A percentile compares a stretch with the other conserved stretches of the same genome.
phyloP scores from a whole-genome alignment of 2,797 vertebrate genomes.

The Nothura maculosa region DNA sequence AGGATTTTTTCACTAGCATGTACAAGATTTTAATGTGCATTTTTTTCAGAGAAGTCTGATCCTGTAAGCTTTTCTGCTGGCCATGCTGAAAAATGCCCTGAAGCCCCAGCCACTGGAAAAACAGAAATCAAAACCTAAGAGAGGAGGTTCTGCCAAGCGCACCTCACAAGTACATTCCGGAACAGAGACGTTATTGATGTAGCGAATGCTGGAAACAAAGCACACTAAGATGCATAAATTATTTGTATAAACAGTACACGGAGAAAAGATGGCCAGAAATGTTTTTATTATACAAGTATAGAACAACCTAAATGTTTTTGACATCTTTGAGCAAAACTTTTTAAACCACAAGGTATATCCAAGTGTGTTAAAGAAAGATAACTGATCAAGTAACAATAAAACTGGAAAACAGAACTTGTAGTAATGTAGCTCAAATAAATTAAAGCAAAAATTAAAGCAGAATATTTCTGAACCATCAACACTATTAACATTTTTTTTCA shows the following conservation, averaged over 20 bases:
- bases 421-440: constrained; percentile 8
- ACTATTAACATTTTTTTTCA: neutral
- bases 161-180: neutral
- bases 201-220: neutral
- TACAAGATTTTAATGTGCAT: neutral
- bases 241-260: neutral
- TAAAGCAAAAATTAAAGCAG: constrained; percentile 5
- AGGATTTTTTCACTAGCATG: neutral
- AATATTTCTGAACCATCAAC: neutral
- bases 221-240: neutral
- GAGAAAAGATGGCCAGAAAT: constrained; percentile 27
- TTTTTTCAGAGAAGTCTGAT: neutral
- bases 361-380: neutral
- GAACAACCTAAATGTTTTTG: constrained; percentile 30
- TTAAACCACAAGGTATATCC: neutral
- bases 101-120: neutral
- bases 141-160: neutral
- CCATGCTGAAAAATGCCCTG: neutral
- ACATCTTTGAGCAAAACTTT: neutral
- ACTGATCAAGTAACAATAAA: neutral
- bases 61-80: too few species aligned
- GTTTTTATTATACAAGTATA: constrained; percentile 26
- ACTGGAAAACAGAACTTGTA: neutral
- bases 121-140: neutral
- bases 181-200: neutral